Conservation (phyloP, 2,113 vertebrate genomes). For the Scatophagus argus region DNA sequence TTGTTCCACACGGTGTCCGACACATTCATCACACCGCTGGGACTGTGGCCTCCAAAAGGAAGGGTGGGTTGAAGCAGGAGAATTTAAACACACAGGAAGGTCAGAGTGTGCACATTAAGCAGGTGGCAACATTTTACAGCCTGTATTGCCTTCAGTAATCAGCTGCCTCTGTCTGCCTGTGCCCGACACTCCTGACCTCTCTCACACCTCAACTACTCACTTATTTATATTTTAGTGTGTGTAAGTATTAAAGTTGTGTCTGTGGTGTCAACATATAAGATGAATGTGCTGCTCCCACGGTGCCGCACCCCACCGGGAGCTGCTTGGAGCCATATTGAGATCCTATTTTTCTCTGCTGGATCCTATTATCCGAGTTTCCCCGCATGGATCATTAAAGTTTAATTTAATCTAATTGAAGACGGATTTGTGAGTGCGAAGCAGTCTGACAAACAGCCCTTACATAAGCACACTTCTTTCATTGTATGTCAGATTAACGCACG, state of each 20-base stretch:
- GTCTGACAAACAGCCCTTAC: slow-evolving; percentile 42
- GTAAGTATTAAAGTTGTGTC: background rate
- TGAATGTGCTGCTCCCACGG: background rate
- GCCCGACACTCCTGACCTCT: slow-evolving; percentile 27
- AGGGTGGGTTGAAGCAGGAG: slow-evolving; percentile 15
- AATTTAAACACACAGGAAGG: slow-evolving; percentile 35
- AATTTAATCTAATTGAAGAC: slow-evolving; percentile 47
- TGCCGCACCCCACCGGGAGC: background rate
- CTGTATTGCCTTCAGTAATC: background rate
- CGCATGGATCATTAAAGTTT: slow-evolving; percentile 41
- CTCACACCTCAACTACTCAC: background rate
- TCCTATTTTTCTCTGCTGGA: slow-evolving; percentile 11
- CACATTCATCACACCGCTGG: slow-evolving; percentile 26
- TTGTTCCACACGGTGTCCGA: slow-evolving; percentile 17
- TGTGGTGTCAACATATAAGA: no score
- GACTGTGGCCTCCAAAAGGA: slow-evolving; percentile 52
- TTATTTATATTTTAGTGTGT: background rate
- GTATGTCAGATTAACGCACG: slow-evolving; percentile 37
- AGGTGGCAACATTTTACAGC: background rate
- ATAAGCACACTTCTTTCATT: slow-evolving; percentile 32
- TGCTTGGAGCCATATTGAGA: background rate
- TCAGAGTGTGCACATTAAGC: background rate
- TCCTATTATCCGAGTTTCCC: slow-evolving; percentile 23
- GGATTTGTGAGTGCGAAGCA: slow-evolving; percentile 47
- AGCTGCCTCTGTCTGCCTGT: background rate